These are phyloP conservation scores for Phrixothrix hirtus DNA, from an alignment of 2,888 invertebrate genomes.

Conservation along the genomic window DNA sequence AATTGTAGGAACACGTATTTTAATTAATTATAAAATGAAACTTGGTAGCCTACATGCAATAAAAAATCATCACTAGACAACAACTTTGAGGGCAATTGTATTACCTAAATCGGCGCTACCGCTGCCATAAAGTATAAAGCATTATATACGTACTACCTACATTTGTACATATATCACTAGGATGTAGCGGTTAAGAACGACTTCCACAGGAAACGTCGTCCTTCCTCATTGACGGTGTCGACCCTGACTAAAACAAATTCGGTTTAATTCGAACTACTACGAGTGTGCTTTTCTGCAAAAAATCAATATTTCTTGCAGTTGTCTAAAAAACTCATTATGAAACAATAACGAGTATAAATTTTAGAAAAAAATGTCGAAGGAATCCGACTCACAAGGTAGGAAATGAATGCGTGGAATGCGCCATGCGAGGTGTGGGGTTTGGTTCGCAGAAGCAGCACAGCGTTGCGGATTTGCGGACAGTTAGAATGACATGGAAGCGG, in stretches of 20 bases:
- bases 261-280: conserved; percentile 6
- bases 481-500: conserved; percentile 55
- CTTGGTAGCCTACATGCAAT: too few species aligned
- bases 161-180: conserved; percentile 22
- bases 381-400: conserved; percentile 33
- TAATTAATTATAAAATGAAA: too few species aligned
- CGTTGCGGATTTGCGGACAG: conserved; percentile 54
- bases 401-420: conserved; percentile 48
- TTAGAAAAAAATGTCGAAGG: conserved; percentile 23
- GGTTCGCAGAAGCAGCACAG: conserved; percentile 56
- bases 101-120: too few species aligned
- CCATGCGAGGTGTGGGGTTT: conserved; percentile 53
- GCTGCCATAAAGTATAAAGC: too few species aligned
- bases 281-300: too few species aligned
- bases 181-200: conserved; percentile 38
- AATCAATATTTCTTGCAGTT: too few species aligned
- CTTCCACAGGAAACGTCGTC: conserved; percentile 41
- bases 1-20: too few species aligned
- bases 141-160: too few species aligned
- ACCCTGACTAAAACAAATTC: conserved; percentile 23
- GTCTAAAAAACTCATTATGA: neutral
- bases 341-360: conserved; percentile 7
- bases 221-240: conserved; percentile 39
- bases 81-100: neutral
- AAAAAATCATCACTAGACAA: too few species aligned